Base-by-base conservation (phyloP, 2,888 invertebrate species). In the Epinotia ramella region DNA sequence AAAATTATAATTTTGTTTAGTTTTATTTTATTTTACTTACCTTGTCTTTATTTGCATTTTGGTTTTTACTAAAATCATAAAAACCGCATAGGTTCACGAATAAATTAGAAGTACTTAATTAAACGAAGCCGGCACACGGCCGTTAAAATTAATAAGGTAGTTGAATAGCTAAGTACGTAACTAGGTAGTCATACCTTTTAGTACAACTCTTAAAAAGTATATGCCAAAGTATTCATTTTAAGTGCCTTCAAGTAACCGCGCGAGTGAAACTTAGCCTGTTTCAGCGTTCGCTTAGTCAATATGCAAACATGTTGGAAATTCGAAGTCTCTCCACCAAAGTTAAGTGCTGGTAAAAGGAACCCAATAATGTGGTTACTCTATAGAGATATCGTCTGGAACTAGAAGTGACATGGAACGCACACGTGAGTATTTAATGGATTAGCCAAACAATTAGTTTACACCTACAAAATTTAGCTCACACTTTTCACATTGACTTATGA, bases 1-100 rank as follows among this genome's bases (percentile, higher is more conserved):
- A 85, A 91, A 91, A 91, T 89, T 93, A 93, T 89, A 91, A 90
- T 93, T 73, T 92, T 80, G 79, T 93, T 93, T 94, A 88, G 91
- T 93, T 94, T 94, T 82, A 91, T 91, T 94, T 89, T 62, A 46
- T 75, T 70, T 69, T 75, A 46, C n/a, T 33, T 70, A 66, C 76
- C 72, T 72, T 76, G 9, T 67, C 16, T 72, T 72, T 46, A 33
- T 20, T 76, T 76, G 67, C 67, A 44, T 28, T 72, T 66, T 63
- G 28, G 24, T 63, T 63, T 63, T 53, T 56, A 64, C 11, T 12
- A 46, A 40, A 57, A 57, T 40, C 12, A 67, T 18, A n/a, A 57
- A 59, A 57, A 12, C n/a, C n/a, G 13, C 53, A 40, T 11, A 59
- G 44, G 28, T 18, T 57, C 44, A 16, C 9, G 1, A 60, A 3